Evolutionary conservation across 1,140 invertebrate genomes (phyloP).

Genomic region (Drosophila chauvacae): DNA sequence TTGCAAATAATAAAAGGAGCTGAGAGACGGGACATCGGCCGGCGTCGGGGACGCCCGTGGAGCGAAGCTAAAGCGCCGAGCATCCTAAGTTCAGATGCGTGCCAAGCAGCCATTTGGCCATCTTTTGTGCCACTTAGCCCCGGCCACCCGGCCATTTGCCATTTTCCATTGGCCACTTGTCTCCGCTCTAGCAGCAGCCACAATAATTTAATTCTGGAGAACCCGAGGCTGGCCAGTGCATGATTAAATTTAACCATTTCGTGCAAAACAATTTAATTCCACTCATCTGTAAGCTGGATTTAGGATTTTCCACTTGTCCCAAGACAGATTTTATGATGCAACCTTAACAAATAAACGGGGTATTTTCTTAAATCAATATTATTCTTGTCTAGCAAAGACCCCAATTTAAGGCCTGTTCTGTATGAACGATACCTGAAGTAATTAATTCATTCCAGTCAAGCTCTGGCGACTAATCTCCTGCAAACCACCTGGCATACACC

Average conservation of each 20-base stretch:
- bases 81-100: slow-evolving; percentile 57
- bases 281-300: not conserved
- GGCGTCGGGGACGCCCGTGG: slow-evolving; percentile 58
- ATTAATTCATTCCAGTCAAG: slow-evolving; percentile 27
- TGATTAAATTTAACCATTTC: slow-evolving; percentile 32
- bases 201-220: slow-evolving; percentile 32
- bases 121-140: slow-evolving; percentile 41
- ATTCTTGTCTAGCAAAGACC: not conserved
- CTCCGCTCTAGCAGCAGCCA: slow-evolving; percentile 16
- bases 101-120: slow-evolving; percentile 53
- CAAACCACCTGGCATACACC: slow-evolving; percentile 12
- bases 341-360: not conserved
- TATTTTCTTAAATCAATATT: not conserved
- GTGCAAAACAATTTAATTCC: not conserved
- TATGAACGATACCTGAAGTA: not conserved
- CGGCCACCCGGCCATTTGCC: slow-evolving; percentile 25
- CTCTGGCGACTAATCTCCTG: slow-evolving; percentile 19
- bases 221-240: not conserved
- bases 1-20: slow-evolving; percentile 50
- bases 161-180: slow-evolving; percentile 39
- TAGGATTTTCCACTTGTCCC: not conserved
- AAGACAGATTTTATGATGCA: not conserved
- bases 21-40: not conserved
- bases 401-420: not conserved
- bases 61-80: slow-evolving; percentile 1